Evolutionary conservation across 30 jellyfish, hydroid and myxozoan species (phyloP), one percentile per base, ranked within the genome.

Genomic region (Haliclystus octoradiatus): DNA sequence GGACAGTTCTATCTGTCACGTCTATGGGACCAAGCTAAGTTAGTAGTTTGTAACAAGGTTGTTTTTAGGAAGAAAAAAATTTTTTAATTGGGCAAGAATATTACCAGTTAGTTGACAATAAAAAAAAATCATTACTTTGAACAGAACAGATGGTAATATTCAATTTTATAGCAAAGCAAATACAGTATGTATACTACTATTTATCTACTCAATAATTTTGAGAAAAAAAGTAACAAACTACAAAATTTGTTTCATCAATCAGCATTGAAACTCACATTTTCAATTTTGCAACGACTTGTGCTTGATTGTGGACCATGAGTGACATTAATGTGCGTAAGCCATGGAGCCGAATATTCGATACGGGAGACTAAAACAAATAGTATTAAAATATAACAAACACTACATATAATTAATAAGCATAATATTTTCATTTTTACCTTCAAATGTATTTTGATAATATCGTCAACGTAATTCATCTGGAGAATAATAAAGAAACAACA

Each of bases 221-320:
- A n/a, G n/a, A n/a, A n/a, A n/a, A n/a, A n/a, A n/a, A n/a, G n/a
- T n/a, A n/a, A n/a, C n/a, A n/a, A n/a, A 33, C 0, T 40, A 34
- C 13, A 49, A 49, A 40, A n/a, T n/a, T 15, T 72, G 13, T 14
- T 4, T 65, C 7, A 65, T 4, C 66, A 26, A 26, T 2, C n/a
- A 31, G 2, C 2, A 2, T 4, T 31, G 2, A 19, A n/a, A 31
- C 74, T 78, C 15, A 80, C 93, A 77, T 80, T 71, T 51, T 51
- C 31, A 80, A 35, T 32, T 49, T 25, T 2, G 85, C n/a, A 46
- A 80, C 28, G 24, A 74, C 70, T 3, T 80, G 80, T 15, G 66
- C 93, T 35, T 80, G 66, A n/a, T 80, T 81, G 63, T 68, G 63
- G 2, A 70, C 49, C 51, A 80, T 70, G 57, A 80, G 33, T 50